These are phyloP conservation scores for Papilio xuthus DNA, from an alignment of 1,140 invertebrate genomes.

Conservation along the genomic window DNA sequence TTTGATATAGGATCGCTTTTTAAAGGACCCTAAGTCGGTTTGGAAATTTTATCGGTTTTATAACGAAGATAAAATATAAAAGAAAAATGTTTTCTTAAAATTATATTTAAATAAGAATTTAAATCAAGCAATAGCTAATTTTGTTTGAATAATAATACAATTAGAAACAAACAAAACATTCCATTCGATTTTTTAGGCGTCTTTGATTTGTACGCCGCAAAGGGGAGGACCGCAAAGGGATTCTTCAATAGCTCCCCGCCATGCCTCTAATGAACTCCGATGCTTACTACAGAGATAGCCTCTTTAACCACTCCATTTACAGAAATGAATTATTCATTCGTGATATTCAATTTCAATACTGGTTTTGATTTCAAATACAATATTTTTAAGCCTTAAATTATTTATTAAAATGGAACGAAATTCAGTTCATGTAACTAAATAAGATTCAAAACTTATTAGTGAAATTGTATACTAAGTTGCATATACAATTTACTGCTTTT, in stretches of 20 bases:
- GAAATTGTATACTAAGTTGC: too few relatives aligned
- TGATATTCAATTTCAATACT: constrained; percentile 17
- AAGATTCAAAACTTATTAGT: too few relatives aligned
- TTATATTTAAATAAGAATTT: background rate
- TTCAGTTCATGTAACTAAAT: too few relatives aligned
- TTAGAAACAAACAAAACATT: constrained; percentile 19
- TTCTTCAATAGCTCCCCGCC: constrained; percentile 25
- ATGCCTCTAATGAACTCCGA: constrained; percentile 26
- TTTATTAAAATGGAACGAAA: too few relatives aligned
- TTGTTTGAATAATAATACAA: background rate
- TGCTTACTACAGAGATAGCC: constrained; percentile 28
- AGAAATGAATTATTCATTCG: constrained; percentile 30
- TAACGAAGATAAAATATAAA: too few relatives aligned
- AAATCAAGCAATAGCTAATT: constrained; percentile 8
- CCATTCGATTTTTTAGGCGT: constrained; percentile 24
- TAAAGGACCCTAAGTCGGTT: too few relatives aligned
- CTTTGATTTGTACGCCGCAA: constrained; percentile 27
- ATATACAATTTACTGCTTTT: background rate
- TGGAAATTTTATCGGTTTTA: too few relatives aligned
- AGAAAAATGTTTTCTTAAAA: background rate
- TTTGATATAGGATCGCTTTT: too few relatives aligned
- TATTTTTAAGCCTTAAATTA: too few relatives aligned
- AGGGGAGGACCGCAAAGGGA: constrained; percentile 30
- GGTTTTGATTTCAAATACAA: constrained; percentile 26
- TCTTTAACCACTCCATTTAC: constrained; percentile 32